A percentile compares a stretch with the other conserved stretches of the same genome.
Evolutionary conservation across 1,140 invertebrate genomes (phyloP).

Genomic region (Hypothenemus hampei): DNA sequence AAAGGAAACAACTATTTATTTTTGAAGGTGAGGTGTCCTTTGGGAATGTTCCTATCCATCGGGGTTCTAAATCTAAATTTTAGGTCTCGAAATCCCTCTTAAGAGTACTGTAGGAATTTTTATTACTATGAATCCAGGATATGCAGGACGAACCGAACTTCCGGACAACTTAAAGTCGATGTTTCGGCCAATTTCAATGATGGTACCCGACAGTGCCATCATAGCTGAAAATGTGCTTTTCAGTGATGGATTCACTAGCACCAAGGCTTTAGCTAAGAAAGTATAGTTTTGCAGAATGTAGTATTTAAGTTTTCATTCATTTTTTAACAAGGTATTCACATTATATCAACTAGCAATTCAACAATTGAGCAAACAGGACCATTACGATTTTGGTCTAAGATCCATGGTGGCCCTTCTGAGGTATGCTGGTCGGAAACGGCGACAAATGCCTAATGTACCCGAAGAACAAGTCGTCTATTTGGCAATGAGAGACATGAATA

Average conservation of each 20-base stretch:
- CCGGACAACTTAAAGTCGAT: constrained; percentile 90
- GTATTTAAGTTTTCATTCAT: no score
- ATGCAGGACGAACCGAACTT: constrained; percentile 82
- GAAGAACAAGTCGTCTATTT: constrained; percentile 74
- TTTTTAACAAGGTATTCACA: constrained; percentile 57
- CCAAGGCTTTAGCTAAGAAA: constrained; percentile 73
- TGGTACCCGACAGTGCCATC: constrained; percentile 83
- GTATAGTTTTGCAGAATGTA: constrained; percentile 42
- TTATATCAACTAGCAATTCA: constrained; percentile 67
- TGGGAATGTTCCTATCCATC: no score
- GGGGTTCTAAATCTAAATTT: no score
- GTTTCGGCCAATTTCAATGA: constrained; percentile 93
- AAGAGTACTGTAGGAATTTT: constrained; percentile 77
- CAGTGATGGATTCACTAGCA: constrained; percentile 80
- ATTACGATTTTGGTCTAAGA: constrained; percentile 84
- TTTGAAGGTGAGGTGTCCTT: constrained; percentile 71
- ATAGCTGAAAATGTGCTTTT: constrained; percentile 87
- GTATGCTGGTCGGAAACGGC: constrained; percentile 75
- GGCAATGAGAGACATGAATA: constrained; percentile 86
- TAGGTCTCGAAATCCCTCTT: constrained; percentile 59
- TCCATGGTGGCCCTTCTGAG: constrained; percentile 78
- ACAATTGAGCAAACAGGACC: constrained; percentile 71
- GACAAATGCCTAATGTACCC: constrained; percentile 61
- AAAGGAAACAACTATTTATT: constrained; percentile 60
- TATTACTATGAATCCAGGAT: constrained; percentile 91